phyloP scores from a whole-genome alignment of 2,888 invertebrate species.

The Mimachlamys varia region DNA sequence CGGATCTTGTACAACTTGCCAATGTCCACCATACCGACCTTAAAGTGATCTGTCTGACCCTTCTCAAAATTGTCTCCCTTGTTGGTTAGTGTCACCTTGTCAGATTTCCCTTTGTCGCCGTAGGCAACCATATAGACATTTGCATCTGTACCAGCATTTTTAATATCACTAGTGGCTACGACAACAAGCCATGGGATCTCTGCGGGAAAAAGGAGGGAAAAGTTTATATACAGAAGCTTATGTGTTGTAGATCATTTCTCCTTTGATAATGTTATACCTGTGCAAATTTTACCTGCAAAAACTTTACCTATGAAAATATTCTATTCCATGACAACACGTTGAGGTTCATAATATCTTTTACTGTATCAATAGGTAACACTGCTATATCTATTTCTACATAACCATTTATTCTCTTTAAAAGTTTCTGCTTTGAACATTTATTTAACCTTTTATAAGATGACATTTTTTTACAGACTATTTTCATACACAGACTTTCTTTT shows the following conservation, averaged over 20 bases:
- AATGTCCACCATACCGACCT: constrained; percentile 76
- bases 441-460: background rate
- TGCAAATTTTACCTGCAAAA: too few species aligned
- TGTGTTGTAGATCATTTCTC: too few species aligned
- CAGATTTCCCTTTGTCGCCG: constrained; percentile 80
- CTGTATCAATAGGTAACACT: too few species aligned
- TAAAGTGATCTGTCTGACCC: constrained; percentile 79
- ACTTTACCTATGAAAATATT: too few species aligned
- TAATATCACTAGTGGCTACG: constrained; percentile 78
- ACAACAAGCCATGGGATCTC: constrained; percentile 78
- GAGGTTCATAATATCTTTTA: too few species aligned
- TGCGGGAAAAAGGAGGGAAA: constrained; percentile 55
- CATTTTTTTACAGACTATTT: too few species aligned
- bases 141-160: constrained; percentile 80
- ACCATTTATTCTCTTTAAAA: too few species aligned
- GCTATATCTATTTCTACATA: too few species aligned
- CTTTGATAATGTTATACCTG: too few species aligned
- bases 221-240: background rate
- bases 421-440: too few species aligned
- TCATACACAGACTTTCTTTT: too few species aligned
- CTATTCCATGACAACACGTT: too few species aligned
- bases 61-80: constrained; percentile 80
- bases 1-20: constrained; percentile 80
- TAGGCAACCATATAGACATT: constrained; percentile 79
- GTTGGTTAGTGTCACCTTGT: constrained; percentile 77